These are phyloP conservation scores for Takifugu ocellatus DNA, from an alignment of 2,797 vertebrate species.

Conservation along the genomic window DNA sequence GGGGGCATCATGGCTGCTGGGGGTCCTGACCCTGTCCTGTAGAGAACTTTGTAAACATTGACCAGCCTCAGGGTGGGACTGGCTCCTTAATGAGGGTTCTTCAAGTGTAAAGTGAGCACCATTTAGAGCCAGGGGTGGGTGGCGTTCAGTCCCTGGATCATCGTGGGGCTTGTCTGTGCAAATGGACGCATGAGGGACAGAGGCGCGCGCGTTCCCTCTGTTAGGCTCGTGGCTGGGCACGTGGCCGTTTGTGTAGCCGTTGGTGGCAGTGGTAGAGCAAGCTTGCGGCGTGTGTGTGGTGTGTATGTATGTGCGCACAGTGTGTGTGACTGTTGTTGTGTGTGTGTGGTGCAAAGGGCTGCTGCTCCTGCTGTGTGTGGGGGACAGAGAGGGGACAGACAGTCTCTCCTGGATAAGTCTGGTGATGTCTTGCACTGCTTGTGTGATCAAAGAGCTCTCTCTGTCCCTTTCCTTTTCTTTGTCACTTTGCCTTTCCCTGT, in stretches of 20 bases:
- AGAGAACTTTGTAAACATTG: constrained; percentile 63
- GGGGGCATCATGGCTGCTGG: constrained; percentile 53
- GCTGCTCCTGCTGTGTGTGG: constrained; percentile 60
- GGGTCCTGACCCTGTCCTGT: constrained; percentile 51
- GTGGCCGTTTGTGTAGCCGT: constrained; percentile 65
- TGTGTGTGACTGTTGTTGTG: constrained; percentile 73
- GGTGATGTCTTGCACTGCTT: constrained; percentile 80
- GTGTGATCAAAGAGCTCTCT: constrained; percentile 74
- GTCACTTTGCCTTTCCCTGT: constrained; percentile 34
- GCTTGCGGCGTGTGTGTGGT: constrained; percentile 44
- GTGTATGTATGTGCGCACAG: constrained; percentile 67
- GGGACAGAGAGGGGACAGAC: constrained; percentile 74
- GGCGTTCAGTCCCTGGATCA: constrained; percentile 53
- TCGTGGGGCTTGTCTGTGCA: constrained; percentile 73
- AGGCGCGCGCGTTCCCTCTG: constrained; percentile 65
- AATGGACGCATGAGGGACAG: constrained; percentile 69
- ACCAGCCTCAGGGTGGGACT: constrained; percentile 39
- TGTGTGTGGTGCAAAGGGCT: constrained; percentile 66
- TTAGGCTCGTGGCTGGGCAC: constrained; percentile 62
- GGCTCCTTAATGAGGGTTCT: constrained; percentile 71
- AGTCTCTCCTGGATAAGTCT: constrained; percentile 82
- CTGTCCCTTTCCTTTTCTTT: constrained; percentile 34
- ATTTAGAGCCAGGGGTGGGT: constrained; percentile 66
- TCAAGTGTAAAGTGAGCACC: constrained; percentile 81
- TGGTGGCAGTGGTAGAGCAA: constrained; percentile 58